These are phyloP conservation scores for Brienomyrus brachyistius DNA, from an alignment of 2,113 vertebrate genomes.

Conservation along the genomic window DNA sequence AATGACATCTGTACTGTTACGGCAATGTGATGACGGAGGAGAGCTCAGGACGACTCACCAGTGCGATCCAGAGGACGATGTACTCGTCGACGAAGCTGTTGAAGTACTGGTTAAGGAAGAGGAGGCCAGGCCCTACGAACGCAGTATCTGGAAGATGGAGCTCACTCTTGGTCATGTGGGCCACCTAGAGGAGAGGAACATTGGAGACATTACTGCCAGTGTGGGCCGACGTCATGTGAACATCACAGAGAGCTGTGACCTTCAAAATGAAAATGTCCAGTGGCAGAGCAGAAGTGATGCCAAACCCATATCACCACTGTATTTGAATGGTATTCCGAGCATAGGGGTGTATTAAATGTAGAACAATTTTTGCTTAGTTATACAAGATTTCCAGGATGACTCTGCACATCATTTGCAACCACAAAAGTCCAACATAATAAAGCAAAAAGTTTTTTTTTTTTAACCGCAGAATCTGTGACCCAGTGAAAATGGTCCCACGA, in stretches of 20 bases:
- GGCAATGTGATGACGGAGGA: not conserved
- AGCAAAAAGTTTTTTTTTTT: not conserved
- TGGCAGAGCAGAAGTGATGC: not conserved
- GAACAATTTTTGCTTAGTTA: not conserved
- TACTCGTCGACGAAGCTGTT: conserved; percentile 88
- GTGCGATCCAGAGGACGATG: conserved; percentile 82
- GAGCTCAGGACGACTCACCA: conserved; percentile 62
- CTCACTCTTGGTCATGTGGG: conserved; percentile 97
- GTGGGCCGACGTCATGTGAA: not conserved
- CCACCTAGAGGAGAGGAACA: conserved; percentile 58
- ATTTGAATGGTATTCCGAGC: not conserved
- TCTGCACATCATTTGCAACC: not conserved
- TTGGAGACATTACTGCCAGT: not conserved
- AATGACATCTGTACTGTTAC: not conserved
- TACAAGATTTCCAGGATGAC: not conserved
- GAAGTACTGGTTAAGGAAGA: conserved; percentile 96
- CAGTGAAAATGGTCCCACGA: not conserved
- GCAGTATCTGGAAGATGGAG: conserved; percentile 84
- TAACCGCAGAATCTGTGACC: not conserved
- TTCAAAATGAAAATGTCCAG: not conserved
- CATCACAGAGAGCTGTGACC: not conserved
- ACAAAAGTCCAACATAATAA: not conserved
- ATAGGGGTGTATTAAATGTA: not conserved
- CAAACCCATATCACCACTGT: not conserved
- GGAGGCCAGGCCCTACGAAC: conserved; percentile 86